phyloP scores from a whole-genome alignment of 1,140 invertebrate species.

The Ostrea edulis region DNA sequence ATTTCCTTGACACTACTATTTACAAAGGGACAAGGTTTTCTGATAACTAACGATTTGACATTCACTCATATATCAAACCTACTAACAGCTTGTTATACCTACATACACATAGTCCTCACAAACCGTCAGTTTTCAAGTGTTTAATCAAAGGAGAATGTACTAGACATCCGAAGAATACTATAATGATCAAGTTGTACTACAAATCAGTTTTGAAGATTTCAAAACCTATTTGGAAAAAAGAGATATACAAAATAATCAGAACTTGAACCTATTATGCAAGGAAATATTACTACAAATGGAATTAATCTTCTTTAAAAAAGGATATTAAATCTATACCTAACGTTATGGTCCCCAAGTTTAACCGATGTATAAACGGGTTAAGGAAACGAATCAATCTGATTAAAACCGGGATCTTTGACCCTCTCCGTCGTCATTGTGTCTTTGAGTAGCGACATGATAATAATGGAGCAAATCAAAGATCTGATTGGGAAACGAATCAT shows the following conservation, averaged over 20 bases:
- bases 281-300: not conserved
- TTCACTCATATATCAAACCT: conserved; percentile 26
- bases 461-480: no score
- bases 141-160: conserved; percentile 35
- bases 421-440: no score
- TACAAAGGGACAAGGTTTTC: conserved; percentile 44
- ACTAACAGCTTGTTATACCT: conserved; percentile 37
- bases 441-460: no score
- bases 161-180: not conserved
- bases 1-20: conserved; percentile 29
- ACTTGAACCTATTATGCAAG: conserved; percentile 28
- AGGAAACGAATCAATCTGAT: no score
- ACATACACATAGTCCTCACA: conserved; percentile 19
- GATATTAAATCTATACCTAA: not conserved
- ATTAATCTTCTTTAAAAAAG: conserved; percentile 2
- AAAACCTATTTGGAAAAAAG: conserved; percentile 23
- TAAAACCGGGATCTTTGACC: no score
- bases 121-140: conserved; percentile 25
- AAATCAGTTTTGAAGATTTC: not conserved
- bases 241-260: conserved; percentile 17
- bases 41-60: conserved; percentile 1
- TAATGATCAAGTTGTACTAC: not conserved
- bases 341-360: conserved; percentile 27
- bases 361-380: conserved; percentile 14
- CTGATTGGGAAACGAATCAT: no score